Conservation (phyloP, 2,113 vertebrate species). For the Odontesthes bonariensis region DNA sequence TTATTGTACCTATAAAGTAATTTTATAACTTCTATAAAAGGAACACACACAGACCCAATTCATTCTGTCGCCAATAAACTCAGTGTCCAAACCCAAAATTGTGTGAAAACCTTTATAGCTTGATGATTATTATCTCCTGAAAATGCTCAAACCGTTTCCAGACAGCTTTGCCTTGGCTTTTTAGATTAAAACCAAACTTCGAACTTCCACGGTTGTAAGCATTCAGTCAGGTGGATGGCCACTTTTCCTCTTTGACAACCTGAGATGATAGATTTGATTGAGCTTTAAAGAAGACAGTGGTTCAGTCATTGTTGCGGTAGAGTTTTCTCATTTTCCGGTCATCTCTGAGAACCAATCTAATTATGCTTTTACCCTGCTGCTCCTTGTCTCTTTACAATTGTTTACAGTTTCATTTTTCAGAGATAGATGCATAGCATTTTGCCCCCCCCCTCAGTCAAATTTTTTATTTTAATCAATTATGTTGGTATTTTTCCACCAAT, state of each 20-base stretch:
- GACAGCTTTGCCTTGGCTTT: not conserved
- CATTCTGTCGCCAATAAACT: conserved; percentile 2
- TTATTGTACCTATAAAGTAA: conserved; percentile 66
- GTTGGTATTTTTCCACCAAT: no score
- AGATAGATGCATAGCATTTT: no score
- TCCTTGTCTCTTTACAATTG: conserved; percentile 30
- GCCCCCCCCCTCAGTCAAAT: no score
- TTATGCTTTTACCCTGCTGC: conserved; percentile 16
- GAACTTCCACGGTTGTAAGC: not conserved
- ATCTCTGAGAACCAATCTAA: conserved; percentile 38
- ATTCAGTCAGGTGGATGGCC: not conserved
- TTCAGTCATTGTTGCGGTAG: conserved; percentile 19
- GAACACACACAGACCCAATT: conserved; percentile 43
- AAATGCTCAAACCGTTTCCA: conserved; percentile 21
- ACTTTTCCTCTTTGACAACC: conserved; percentile 10
- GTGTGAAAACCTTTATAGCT: not conserved
- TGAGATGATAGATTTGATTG: conserved; percentile 7
- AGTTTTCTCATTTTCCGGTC: conserved; percentile 47
- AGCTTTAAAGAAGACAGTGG: conserved; percentile 18
- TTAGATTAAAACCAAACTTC: conserved; percentile 4
- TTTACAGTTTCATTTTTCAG: conserved; percentile 6
- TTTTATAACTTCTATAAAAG: conserved; percentile 46
- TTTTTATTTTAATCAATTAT: no score
- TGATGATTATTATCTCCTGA: conserved; percentile 14
- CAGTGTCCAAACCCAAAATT: not conserved